phyloP scores from a whole-genome alignment of 2,113 vertebrate genomes.

The Murina feae region DNA sequence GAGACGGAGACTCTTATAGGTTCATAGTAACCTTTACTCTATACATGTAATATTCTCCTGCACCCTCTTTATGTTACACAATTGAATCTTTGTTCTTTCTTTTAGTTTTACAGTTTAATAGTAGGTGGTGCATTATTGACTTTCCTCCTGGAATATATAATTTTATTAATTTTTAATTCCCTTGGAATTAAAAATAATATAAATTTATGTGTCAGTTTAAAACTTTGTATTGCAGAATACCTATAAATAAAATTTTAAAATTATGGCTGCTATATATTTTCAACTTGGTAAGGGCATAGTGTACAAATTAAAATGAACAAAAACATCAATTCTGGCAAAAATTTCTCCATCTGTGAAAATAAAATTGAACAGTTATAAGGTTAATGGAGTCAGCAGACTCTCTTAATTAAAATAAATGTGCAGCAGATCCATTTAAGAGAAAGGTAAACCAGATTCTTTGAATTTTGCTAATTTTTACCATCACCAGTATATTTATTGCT shows the following conservation, averaged over 20 bases:
- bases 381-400: background rate
- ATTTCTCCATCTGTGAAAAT: background rate
- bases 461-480: background rate
- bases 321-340: background rate
- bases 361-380: background rate
- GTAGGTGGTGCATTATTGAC: background rate
- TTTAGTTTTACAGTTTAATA: background rate
- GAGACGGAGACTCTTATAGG: too few species aligned
- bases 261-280: background rate
- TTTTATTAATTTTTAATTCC: slow-evolving; percentile 22
- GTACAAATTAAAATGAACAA: background rate
- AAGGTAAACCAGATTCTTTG: background rate
- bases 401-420: slow-evolving; percentile 22
- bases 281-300: background rate
- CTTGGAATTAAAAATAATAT: background rate
- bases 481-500: background rate
- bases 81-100: background rate
- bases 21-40: background rate
- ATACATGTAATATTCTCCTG: background rate
- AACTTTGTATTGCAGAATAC: background rate
- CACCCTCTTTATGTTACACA: background rate
- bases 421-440: background rate
- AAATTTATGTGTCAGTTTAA: background rate
- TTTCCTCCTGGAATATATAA: background rate
- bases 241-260: background rate